Conservation (phyloP, 2,797 vertebrate genomes). For the Pseudopleuronectes americanus region DNA sequence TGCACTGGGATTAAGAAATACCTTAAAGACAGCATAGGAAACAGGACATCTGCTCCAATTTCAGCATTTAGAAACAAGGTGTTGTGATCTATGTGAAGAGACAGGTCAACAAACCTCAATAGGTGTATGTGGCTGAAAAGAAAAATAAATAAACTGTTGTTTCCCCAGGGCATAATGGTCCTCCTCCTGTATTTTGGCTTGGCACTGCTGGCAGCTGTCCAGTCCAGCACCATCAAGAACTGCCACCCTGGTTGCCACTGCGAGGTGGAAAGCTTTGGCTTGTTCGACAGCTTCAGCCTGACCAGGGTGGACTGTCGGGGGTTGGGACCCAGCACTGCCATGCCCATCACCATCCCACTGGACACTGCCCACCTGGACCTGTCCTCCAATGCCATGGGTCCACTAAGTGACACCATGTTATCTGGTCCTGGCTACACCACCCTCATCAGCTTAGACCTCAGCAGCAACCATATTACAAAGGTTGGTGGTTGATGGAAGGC, state of each 20-base stretch:
- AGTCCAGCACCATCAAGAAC: slow-evolving; percentile 79
- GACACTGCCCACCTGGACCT: slow-evolving; percentile 94
- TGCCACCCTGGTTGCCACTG: slow-evolving; percentile 93
- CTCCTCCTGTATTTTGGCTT: slow-evolving; percentile 77
- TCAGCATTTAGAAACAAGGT: slow-evolving; percentile 8
- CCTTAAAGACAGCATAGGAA: slow-evolving; percentile 11
- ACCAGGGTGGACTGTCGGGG: slow-evolving; percentile 93
- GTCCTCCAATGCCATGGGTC: slow-evolving; percentile 90
- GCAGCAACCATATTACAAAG: slow-evolving; percentile 89
- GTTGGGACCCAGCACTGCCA: slow-evolving; percentile 80
- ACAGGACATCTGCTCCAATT: slow-evolving; percentile 5
- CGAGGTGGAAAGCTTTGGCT: slow-evolving; percentile 94
- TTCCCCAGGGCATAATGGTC: slow-evolving; percentile 82
- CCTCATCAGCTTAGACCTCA: slow-evolving; percentile 92
- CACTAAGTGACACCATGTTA: slow-evolving; percentile 89
- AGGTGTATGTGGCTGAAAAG: background rate
- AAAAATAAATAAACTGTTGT: slow-evolving; percentile 13
- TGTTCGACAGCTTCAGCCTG: slow-evolving; percentile 98
- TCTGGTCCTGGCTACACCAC: slow-evolving; percentile 96
- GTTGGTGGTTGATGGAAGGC: slow-evolving; percentile 68
- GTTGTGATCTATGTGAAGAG: background rate
- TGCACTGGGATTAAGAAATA: slow-evolving; percentile 45
- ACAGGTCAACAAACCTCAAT: background rate
- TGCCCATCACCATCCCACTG: slow-evolving; percentile 93
- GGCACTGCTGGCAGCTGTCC: slow-evolving; percentile 77